Conservation (phyloP, 2,888 invertebrate species). For the Hypolimnas misippus region DNA sequence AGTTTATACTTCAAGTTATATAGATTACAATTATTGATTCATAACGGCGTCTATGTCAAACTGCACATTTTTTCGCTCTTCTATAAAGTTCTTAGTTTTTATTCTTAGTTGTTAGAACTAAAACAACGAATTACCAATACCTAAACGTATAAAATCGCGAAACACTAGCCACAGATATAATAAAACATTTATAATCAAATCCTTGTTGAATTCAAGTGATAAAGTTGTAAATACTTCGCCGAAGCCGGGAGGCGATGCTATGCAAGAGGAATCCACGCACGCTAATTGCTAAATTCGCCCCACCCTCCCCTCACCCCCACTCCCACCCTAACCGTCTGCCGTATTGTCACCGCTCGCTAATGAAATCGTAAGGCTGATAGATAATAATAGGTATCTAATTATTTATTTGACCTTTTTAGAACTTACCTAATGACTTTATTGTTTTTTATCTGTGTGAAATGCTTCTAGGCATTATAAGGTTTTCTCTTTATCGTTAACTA, state of each 20-base stretch:
- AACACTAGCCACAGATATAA: not conserved
- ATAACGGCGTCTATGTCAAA: too few species aligned
- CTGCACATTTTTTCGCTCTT: too few species aligned
- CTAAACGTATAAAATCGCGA: too few species aligned
- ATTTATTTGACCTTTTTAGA: conserved; percentile 5
- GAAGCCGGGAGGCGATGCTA: conserved; percentile 52
- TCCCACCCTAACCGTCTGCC: conserved; percentile 40
- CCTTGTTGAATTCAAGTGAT: conserved; percentile 31
- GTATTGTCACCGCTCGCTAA: conserved; percentile 52
- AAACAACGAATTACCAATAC: too few species aligned
- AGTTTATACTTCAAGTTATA: too few species aligned
- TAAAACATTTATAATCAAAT: conserved; percentile 10
- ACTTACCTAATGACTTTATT: not conserved
- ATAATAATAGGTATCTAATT: conserved; percentile 33
- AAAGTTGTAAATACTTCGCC: conserved; percentile 45
- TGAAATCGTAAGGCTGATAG: conserved; percentile 39
- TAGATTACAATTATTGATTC: too few species aligned
- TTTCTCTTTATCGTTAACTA: too few species aligned
- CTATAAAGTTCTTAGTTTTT: too few species aligned
- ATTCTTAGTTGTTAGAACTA: too few species aligned
- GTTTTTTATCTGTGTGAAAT: too few species aligned
- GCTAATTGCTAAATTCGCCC: conserved; percentile 73
- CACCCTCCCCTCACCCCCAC: conserved; percentile 14
- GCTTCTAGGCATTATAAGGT: too few species aligned
- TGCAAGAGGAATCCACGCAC: conserved; percentile 57